phyloP scores from a whole-genome alignment of 2,888 invertebrate species.

The Spodoptera exigua region DNA sequence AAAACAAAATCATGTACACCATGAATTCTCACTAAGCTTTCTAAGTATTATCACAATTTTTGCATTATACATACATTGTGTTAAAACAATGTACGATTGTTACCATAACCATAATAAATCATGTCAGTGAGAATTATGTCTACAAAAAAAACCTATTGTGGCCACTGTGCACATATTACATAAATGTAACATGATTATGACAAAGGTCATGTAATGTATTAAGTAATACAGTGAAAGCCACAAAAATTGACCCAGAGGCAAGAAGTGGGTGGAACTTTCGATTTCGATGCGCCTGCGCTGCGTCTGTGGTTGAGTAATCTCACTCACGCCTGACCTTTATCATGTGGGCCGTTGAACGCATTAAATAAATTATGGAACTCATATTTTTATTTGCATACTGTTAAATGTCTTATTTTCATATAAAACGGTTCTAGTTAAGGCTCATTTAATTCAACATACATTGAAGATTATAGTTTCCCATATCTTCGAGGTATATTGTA shows the following conservation, averaged over 20 bases:
- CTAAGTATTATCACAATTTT: slow-evolving; percentile 26
- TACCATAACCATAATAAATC: slow-evolving; percentile 27
- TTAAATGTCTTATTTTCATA: slow-evolving; percentile 21
- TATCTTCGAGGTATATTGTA: too few species aligned
- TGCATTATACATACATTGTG: slow-evolving; percentile 34
- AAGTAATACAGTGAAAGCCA: slow-evolving; percentile 72
- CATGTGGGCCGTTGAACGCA: slow-evolving; percentile 50
- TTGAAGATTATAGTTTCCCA: too few species aligned
- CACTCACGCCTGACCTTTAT: slow-evolving; percentile 74
- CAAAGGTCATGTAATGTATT: slow-evolving; percentile 68
- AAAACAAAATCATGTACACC: slow-evolving; percentile 11
- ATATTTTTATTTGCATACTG: slow-evolving; percentile 52
- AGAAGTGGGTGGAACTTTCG: slow-evolving; percentile 78
- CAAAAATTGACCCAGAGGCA: slow-evolving; percentile 71
- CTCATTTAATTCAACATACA: too few species aligned
- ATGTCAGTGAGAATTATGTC: slow-evolving; percentile 29
- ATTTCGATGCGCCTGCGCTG: slow-evolving; percentile 71
- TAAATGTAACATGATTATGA: slow-evolving; percentile 59
- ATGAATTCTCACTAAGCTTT: slow-evolving; percentile 28
- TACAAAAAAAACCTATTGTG: slow-evolving; percentile 48
- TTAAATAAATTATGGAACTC: slow-evolving; percentile 46
- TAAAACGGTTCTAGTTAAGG: too few species aligned
- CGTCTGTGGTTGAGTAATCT: slow-evolving; percentile 65
- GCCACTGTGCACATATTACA: slow-evolving; percentile 53
- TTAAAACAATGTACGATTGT: slow-evolving; percentile 26